Evolutionary conservation across 2,113 vertebrate genomes (phyloP).

Genomic region (Equus quagga): DNA sequence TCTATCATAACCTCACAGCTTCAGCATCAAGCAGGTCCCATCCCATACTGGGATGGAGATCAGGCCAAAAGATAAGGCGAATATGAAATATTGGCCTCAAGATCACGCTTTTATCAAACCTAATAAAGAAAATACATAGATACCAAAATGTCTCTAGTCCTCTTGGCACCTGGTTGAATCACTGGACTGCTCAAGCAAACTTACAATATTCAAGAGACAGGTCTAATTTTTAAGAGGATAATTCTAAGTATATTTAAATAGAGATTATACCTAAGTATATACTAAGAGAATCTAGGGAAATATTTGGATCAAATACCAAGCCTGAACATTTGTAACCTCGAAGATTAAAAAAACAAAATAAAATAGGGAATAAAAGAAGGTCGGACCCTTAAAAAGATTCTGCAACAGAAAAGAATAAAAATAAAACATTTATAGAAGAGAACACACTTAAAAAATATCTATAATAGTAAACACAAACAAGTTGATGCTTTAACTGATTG

Average conservation of each 20-base stretch:
- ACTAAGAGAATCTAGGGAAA: neutral
- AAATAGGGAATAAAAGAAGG: neutral
- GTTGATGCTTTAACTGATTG: neutral
- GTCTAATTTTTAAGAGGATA: neutral
- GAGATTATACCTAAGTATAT: neutral
- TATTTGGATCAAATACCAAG: neutral
- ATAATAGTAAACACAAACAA: neutral
- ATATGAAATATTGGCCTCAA: neutral
- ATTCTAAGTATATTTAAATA: neutral
- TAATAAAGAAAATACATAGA: neutral
- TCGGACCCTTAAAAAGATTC: neutral
- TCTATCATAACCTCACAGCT: neutral
- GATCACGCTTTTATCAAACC: neutral
- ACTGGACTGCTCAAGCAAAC: neutral
- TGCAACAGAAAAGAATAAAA: neutral
- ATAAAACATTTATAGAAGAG: neutral
- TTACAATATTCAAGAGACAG: neutral
- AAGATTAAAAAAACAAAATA: neutral
- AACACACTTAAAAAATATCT: neutral
- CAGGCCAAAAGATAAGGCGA: neutral
- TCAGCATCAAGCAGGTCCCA: neutral
- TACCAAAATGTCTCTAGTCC: neutral
- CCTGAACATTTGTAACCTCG: neutral
- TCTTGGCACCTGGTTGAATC: neutral
- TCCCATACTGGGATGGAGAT: neutral